Evolutionary conservation across 2,888 invertebrate species (phyloP), one percentile per base, ranked within the genome.

Genomic region (Cheilosia urbana): DNA sequence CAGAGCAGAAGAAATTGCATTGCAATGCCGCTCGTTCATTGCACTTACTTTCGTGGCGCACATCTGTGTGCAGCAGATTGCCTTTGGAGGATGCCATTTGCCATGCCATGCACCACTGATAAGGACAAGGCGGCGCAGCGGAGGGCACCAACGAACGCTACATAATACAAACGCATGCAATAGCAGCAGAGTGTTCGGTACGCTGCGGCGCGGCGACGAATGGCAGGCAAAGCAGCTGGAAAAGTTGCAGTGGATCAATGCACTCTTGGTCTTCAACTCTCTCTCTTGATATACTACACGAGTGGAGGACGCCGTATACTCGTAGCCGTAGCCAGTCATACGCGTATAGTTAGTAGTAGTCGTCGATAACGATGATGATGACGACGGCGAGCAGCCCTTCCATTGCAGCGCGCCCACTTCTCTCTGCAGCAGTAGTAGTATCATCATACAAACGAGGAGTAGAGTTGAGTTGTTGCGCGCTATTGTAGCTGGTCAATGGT

Each of bases 401-500:
- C 40, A 55, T 15, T 47, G 11, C 40, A n/a, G 45, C 45, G 11
- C 42, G n/a, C 42, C 11, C 42, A n/a, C 17, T 45, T 15, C 17
- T n/a, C 17, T 58, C 5, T 42, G 42, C 47, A 40, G n/a, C 49
- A 72, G n/a, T 13, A 51, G 34, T 27, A 72, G 34, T 6, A 27
- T 5, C 6, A 40, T 9, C 69, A 71, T 30, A 77, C 6, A 27
- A 27, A 27, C 6, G 51, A 76, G 80, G 65, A 79, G 55, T 51
- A 51, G 9, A 51, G 51, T 58, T 69, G 60, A 62, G 80, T 68
- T 79, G 77, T 87, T 73, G 72, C 34, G 42, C 69, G 42, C 63
- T 76, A 72, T 53, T 79, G 88, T 87, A 89, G 87, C 89, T 89
- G 92, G 91, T 91, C 92, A 91, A 91, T 91, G 91, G 92, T 91